A percentile compares a stretch with the other conserved stretches of the same genome.
phyloP scores from a whole-genome alignment of 92 coral and sea anemone species.

The Diadumene lineata region DNA sequence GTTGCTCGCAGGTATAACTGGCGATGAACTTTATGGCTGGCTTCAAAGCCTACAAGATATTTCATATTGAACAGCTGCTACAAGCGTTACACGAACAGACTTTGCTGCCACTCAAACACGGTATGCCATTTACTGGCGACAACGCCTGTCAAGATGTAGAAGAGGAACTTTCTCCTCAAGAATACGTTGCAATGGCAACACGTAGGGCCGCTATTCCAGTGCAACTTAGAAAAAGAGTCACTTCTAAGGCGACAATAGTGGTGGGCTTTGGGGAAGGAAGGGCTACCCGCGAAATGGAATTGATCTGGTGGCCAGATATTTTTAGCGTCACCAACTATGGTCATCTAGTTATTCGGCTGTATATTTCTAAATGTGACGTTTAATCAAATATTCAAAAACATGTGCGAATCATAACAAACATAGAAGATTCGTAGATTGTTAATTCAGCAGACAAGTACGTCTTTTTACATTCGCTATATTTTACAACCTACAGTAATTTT shows the following conservation, averaged over 20 bases:
- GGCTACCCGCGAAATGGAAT: constrained; percentile 33
- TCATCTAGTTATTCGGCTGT: constrained; percentile 19
- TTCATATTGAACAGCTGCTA: neutral
- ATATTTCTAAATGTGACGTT: constrained; percentile 26
- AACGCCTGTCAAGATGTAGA: neutral
- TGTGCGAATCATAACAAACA: too few species aligned
- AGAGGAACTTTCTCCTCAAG: constrained; percentile 3
- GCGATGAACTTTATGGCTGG: constrained; percentile 45
- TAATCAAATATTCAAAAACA: neutral
- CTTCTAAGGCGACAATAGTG: constrained; percentile 25
- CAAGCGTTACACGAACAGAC: constrained; percentile 14
- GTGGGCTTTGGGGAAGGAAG: constrained; percentile 46
- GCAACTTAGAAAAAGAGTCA: constrained; percentile 11
- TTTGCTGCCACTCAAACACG: neutral
- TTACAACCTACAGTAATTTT: too few species aligned
- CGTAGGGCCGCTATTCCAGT: constrained; percentile 4
- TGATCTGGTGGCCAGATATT: constrained; percentile 53
- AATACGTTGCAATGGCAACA: constrained; percentile 12
- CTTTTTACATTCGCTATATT: too few species aligned
- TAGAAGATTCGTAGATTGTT: too few species aligned
- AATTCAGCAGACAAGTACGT: too few species aligned
- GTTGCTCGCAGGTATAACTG: constrained; percentile 45
- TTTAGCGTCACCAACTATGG: constrained; percentile 13
- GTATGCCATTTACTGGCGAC: constrained; percentile 11
- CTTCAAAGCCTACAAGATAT: constrained; percentile 41